Percentiles rank a stretch among this genome's conserved stretches.
Evolutionary conservation across 2,888 invertebrate genomes (phyloP).

Genomic region (Chorisops tibialis): DNA sequence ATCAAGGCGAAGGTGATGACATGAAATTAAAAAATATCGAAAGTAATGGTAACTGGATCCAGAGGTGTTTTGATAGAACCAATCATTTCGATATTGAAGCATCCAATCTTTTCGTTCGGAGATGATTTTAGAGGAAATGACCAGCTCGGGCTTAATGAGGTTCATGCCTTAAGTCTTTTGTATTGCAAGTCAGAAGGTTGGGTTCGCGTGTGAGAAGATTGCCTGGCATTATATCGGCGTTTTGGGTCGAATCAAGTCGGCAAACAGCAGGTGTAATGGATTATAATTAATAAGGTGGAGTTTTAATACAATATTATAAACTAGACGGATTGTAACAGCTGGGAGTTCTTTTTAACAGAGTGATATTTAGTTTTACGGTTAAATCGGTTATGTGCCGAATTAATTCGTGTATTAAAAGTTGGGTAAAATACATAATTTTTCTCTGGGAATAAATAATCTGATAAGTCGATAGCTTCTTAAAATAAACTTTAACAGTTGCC

Average conservation of each 20-base stretch:
- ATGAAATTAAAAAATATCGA: constrained; percentile 27
- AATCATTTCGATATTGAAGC: constrained; percentile 10
- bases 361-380: too few species aligned
- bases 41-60: constrained; percentile 22
- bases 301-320: too few species aligned
- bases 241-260: constrained; percentile 3
- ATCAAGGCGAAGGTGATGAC: constrained; percentile 28
- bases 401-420: too few species aligned
- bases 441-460: too few species aligned
- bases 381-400: too few species aligned
- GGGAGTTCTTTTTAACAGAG: too few species aligned
- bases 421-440: too few species aligned
- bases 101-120: not conserved
- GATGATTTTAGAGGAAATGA: constrained; percentile 18
- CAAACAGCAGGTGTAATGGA: constrained; percentile 15
- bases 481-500: too few species aligned
- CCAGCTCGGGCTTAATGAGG: constrained; percentile 15
- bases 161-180: constrained; percentile 27
- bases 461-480: too few species aligned
- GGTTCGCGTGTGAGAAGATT: not conserved
- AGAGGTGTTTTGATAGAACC: constrained; percentile 14
- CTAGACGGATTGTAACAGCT: not conserved
- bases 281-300: constrained; percentile 15
- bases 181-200: constrained; percentile 1
- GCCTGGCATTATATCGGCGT: constrained; percentile 2